Conservation (phyloP, 2,113 vertebrate species). For the Tichodroma muraria region DNA sequence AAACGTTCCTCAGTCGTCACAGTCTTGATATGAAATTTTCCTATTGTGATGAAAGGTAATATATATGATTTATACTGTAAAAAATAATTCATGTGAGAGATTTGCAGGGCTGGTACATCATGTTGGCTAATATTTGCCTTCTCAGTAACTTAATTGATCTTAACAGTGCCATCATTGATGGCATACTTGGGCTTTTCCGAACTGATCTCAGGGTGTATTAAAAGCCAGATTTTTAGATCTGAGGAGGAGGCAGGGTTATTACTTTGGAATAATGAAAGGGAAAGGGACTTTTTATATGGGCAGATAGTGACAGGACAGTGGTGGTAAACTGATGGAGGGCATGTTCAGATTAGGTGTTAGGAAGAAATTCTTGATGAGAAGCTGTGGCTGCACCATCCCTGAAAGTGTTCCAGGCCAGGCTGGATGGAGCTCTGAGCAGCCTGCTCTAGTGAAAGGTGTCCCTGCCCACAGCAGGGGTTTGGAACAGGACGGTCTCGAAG, state of each 20-base stretch:
- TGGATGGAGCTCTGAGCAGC: background rate
- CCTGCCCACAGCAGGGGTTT: background rate
- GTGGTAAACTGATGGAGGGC: background rate
- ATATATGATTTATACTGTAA: background rate
- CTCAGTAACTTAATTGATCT: background rate
- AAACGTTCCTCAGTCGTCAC: slow-evolving; percentile 98
- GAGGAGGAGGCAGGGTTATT: background rate
- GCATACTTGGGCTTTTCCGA: background rate
- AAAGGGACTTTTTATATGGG: background rate
- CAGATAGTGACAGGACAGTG: background rate
- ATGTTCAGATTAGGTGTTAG: background rate
- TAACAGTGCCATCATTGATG: background rate
- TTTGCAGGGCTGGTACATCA: background rate
- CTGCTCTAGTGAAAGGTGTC: background rate
- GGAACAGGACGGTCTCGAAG: background rate
- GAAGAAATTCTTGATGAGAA: background rate
- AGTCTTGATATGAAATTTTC: slow-evolving; percentile 99
- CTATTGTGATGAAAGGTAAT: slow-evolving; percentile 96
- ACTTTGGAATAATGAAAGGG: background rate
- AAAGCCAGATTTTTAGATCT: background rate
- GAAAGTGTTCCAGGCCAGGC: background rate
- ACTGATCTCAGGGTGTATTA: background rate
- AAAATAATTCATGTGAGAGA: background rate
- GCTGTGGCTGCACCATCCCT: background rate
- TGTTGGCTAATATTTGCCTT: background rate